These are phyloP conservation scores for Cardiocondyla obscurior DNA, from an alignment of 1,140 invertebrate genomes.

Conservation along the genomic window DNA sequence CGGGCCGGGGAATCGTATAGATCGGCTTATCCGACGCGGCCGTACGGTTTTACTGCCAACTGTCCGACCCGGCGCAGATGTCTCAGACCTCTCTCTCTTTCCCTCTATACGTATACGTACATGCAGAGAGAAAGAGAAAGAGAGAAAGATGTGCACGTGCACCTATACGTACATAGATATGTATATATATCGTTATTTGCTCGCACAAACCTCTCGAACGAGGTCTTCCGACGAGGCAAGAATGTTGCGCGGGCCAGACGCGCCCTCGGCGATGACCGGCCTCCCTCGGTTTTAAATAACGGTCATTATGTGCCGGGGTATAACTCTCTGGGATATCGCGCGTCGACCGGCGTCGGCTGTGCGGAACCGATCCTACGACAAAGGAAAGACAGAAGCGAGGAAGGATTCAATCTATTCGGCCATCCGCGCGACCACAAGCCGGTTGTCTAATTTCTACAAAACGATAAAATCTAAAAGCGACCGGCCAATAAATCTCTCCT, in stretches of 20 bases:
- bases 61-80: constrained; percentile 12
- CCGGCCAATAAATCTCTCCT: background rate
- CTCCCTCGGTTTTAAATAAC: constrained; percentile 66
- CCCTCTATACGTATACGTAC: background rate
- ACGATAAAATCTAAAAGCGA: constrained; percentile 41
- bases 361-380: constrained; percentile 20
- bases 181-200: constrained; percentile 30
- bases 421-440: background rate
- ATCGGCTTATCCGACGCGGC: constrained; percentile 38
- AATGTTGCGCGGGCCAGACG: constrained; percentile 46
- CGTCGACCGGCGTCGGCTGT: background rate
- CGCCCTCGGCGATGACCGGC: constrained; percentile 36
- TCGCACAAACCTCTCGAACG: constrained; percentile 15
- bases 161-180: background rate
- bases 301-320: constrained; percentile 58
- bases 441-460: constrained; percentile 53
- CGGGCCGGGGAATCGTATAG: constrained; percentile 37
- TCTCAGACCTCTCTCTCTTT: background rate
- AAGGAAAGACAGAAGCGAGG: constrained; percentile 38
- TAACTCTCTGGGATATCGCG: constrained; percentile 39
- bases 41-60: constrained; percentile 54
- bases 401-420: constrained; percentile 42
- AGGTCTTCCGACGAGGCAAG: constrained; percentile 44
- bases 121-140: too few species aligned
- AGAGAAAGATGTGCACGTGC: background rate